Percentiles rank a stretch among this genome's conserved stretches.
phyloP scores from a whole-genome alignment of 2,797 vertebrate species.

The Tauraco hartlaubi region DNA sequence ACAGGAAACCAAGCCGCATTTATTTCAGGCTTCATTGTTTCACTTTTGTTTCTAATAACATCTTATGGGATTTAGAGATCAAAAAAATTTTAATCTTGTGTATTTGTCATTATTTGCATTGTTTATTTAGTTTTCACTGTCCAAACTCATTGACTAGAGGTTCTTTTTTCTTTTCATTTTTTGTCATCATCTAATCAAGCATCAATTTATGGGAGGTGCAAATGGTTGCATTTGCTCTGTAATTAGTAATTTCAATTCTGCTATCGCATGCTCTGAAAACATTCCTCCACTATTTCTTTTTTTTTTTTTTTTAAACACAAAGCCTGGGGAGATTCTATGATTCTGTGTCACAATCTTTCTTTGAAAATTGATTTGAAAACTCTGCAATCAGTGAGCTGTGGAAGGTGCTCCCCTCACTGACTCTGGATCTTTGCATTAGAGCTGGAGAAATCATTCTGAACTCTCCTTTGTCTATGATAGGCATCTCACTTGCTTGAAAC shows the following conservation, averaged over 20 bases:
- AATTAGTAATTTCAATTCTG: background rate
- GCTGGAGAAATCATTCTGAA: background rate
- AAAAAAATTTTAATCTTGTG: background rate
- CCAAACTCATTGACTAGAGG: background rate
- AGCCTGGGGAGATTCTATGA: background rate
- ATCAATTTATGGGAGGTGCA: background rate
- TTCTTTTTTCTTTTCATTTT: background rate
- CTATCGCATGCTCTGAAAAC: background rate
- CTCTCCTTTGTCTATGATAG: background rate
- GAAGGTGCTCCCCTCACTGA: background rate
- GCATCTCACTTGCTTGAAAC: background rate
- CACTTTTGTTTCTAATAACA: slow-evolving; percentile 33
- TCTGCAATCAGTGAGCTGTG: background rate
- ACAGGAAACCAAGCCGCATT: background rate
- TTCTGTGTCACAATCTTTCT: background rate
- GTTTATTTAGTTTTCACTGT: slow-evolving; percentile 12
- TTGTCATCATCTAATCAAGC: background rate
- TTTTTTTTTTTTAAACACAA: background rate
- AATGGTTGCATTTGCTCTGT: background rate
- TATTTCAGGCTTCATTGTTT: slow-evolving; percentile 40
- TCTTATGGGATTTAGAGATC: background rate
- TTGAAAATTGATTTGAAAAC: background rate
- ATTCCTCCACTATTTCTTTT: background rate
- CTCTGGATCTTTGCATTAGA: background rate
- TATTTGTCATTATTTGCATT: slow-evolving; percentile 4